Percentiles rank a stretch among this genome's conserved stretches.
Evolutionary conservation across 2,888 invertebrate genomes (phyloP).

Genomic region (Dasysyrphus albostriatus): DNA sequence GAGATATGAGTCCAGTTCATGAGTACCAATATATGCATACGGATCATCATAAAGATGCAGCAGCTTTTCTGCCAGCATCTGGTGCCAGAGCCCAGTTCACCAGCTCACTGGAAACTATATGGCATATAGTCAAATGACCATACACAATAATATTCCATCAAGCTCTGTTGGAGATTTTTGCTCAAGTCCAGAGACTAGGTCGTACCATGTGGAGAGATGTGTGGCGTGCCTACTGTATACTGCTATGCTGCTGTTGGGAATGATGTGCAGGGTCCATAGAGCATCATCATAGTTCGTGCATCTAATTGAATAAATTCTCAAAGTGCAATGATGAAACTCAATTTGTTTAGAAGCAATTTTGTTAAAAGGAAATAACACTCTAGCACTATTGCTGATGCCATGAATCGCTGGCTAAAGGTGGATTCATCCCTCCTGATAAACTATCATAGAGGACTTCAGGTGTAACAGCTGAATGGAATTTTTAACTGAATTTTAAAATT

Average conservation of each 20-base stretch:
- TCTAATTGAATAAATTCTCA: constrained; percentile 66
- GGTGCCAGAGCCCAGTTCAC: constrained; percentile 28
- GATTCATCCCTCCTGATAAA: constrained; percentile 7
- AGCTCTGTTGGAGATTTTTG: constrained; percentile 39
- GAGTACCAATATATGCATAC: neutral
- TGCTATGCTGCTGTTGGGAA: neutral
- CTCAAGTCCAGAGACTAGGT: constrained; percentile 38
- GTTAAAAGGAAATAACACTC: constrained; percentile 60
- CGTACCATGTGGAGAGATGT: constrained; percentile 51
- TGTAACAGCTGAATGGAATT: constrained; percentile 36
- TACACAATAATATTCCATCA: constrained; percentile 25
- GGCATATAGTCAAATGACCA: constrained; percentile 7
- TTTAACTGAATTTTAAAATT: constrained; percentile 22
- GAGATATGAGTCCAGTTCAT: neutral
- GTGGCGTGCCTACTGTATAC: neutral
- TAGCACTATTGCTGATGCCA: constrained; percentile 9
- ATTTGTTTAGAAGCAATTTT: constrained; percentile 70
- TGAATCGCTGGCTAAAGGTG: neutral
- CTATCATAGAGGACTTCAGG: constrained; percentile 19
- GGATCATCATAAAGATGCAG: constrained; percentile 25
- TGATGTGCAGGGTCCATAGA: constrained; percentile 22
- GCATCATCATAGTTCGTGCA: constrained; percentile 52
- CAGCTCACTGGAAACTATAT: neutral
- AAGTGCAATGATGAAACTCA: constrained; percentile 67
- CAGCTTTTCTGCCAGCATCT: constrained; percentile 23